phyloP scores from a whole-genome alignment of 2,113 vertebrate genomes.

The Antidorcas marsupialis region DNA sequence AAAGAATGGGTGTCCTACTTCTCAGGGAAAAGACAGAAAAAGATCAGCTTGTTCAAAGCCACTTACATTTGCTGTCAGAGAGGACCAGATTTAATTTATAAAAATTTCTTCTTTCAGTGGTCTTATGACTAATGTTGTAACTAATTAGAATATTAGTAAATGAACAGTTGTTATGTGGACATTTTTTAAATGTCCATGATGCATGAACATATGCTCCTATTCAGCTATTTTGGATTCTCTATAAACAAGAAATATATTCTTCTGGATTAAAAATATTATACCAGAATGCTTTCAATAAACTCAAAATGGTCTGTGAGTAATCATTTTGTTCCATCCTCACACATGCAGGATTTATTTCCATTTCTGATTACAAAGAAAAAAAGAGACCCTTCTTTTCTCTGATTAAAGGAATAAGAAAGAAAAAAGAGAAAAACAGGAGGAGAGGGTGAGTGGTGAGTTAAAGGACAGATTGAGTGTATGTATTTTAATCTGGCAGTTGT shows the following conservation, averaged over 20 bases:
- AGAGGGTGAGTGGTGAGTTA: constrained; percentile 58
- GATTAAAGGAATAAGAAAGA: constrained; percentile 56
- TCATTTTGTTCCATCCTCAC: constrained; percentile 43
- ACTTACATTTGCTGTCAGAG: background rate
- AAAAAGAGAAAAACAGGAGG: constrained; percentile 34
- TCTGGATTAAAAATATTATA: constrained; percentile 32
- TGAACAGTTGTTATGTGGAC: constrained; percentile 7
- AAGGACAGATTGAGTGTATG: constrained; percentile 75
- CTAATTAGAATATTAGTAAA: constrained; percentile 22
- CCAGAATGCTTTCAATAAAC: constrained; percentile 44
- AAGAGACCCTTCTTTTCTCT: constrained; percentile 21
- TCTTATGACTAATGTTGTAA: background rate
- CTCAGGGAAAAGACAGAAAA: background rate
- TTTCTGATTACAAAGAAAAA: constrained; percentile 32
- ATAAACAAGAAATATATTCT: constrained; percentile 42
- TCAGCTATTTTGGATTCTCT: constrained; percentile 26
- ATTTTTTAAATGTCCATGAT: constrained; percentile 28
- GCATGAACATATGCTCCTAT: constrained; percentile 18
- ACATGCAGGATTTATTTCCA: constrained; percentile 58
- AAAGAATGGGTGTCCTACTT: background rate
- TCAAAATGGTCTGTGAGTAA: constrained; percentile 51
- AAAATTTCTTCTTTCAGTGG: background rate
- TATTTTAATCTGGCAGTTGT: constrained; percentile 77
- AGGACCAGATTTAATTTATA: background rate
- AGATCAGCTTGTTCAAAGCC: background rate